Base-by-base conservation (phyloP, 2,797 vertebrate species). In the Australoheros facetus region DNA sequence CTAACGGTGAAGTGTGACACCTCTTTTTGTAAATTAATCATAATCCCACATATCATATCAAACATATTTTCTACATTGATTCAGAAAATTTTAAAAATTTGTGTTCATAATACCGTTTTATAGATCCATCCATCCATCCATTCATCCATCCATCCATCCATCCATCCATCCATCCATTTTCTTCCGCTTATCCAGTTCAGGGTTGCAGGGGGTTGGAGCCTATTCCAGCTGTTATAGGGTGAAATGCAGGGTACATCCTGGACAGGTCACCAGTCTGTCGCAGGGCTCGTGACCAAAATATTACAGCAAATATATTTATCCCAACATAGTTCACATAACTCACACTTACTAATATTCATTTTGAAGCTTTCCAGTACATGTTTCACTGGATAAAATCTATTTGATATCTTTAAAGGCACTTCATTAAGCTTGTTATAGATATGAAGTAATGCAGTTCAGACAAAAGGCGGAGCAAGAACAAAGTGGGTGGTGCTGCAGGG, bases 11-110 rank as follows among this genome's bases (percentile, higher is more conserved):
- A 60, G 37, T 60, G 0, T 37, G 34, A 37, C 9, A 37, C 37
- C 32, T 37, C 32, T 59, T n/a, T n/a, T 2, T 0, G 34, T 37
- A 37, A 37, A 37, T 37, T 10, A 1, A n/a, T 59, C 57, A n/a
- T 5, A 37, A 59, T 37, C 34, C 0, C 19, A 21, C 7, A 60
- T 37, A 37, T n/a, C 17, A 0, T 59, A 59, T n/a, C 30, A 59
- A 12, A 59, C 32, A 37, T 19, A n/a, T 59, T 59, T 59, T 59
- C 10, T 7, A 59, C 19, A 59, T 37, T 11, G 0, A 0, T 60
- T 37, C 11, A 7, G 1, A 60, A 37, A 32, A 37, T n/a, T n/a
- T n/a, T n/a, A n/a, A n/a, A n/a, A n/a, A n/a, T n/a, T n/a, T n/a
- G n/a, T n/a, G n/a, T n/a, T n/a, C n/a, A n/a, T n/a, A n/a, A n/a